A percentile compares a stretch with the other conserved stretches of the same genome.
These are phyloP conservation scores for Morpho achilles DNA, from an alignment of 2,888 invertebrate genomes.

Conservation along the genomic window DNA sequence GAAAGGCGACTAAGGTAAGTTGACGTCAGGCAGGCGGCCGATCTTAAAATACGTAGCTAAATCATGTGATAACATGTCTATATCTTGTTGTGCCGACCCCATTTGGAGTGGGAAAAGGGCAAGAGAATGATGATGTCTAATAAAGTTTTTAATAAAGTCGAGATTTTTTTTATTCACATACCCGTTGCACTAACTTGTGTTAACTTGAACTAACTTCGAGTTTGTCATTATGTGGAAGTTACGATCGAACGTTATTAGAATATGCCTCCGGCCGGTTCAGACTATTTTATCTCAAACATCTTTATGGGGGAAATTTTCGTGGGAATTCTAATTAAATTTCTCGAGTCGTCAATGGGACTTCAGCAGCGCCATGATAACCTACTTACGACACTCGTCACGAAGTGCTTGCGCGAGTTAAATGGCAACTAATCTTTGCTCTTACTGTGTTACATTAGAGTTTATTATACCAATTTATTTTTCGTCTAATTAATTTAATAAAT, in stretches of 20 bases:
- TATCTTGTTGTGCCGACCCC: no score
- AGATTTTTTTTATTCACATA: no score
- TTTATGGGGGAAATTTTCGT: constrained; percentile 59
- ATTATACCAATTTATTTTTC: not conserved
- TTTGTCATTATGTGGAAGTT: constrained; percentile 14
- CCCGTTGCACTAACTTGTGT: no score
- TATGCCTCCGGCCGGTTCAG: constrained; percentile 23
- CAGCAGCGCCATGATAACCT: constrained; percentile 23
- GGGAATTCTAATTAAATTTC: constrained; percentile 69
- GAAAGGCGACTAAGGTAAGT: no score
- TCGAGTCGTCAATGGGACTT: constrained; percentile 40
- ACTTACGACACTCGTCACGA: constrained; percentile 22
- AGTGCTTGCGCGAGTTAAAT: constrained; percentile 5
- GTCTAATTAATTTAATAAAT: constrained; percentile 20
- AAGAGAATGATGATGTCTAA: no score
- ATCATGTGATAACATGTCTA: no score
- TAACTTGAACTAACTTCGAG: not conserved
- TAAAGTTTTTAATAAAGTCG: no score
- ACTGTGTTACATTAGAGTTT: constrained; percentile 2
- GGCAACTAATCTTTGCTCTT: constrained; percentile 7
- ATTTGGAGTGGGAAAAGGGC: no score
- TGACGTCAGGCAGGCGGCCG: no score
- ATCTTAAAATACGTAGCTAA: no score
- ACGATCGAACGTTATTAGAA: constrained; percentile 24
- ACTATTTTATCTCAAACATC: constrained; percentile 59